Evolutionary conservation across 2,888 invertebrate genomes (phyloP).

Genomic region (Lasioglossum malachurum): DNA sequence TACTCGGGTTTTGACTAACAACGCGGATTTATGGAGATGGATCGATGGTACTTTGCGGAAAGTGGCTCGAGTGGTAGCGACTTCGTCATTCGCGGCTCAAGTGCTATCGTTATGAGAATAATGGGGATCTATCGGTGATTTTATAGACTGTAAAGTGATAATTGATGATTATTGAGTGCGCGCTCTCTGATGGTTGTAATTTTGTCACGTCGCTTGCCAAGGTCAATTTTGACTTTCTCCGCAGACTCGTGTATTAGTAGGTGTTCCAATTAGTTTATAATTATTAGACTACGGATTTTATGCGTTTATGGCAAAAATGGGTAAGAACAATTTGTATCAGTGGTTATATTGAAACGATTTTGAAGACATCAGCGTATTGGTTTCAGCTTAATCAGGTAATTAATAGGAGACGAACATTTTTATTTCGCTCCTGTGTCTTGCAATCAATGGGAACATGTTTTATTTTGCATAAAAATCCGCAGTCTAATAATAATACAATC

Average conservation of each 20-base stretch:
- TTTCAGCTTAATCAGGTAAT: too few relatives aligned
- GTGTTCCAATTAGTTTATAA: too few relatives aligned
- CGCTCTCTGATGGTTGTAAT: neutral
- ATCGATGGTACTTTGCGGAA: neutral
- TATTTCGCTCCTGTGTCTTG: too few relatives aligned
- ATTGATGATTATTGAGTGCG: neutral
- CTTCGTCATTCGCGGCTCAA: neutral
- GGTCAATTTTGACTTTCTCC: neutral
- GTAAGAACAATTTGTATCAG: too few relatives aligned
- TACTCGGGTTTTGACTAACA: conserved; percentile 8
- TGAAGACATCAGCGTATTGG: too few relatives aligned
- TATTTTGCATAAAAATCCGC: too few relatives aligned
- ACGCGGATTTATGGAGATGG: neutral
- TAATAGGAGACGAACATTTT: too few relatives aligned
- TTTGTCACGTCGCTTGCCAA: neutral
- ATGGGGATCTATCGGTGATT: neutral
- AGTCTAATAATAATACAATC: too few relatives aligned
- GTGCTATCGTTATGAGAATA: neutral
- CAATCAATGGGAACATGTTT: too few relatives aligned
- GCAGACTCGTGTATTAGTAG: neutral
- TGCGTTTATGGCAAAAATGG: too few relatives aligned
- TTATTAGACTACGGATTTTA: too few relatives aligned
- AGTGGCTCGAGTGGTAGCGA: neutral
- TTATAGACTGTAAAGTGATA: neutral
- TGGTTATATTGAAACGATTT: too few relatives aligned